These are phyloP conservation scores for Ailurus styani DNA, from an alignment of 2,113 vertebrate species.

Conservation along the genomic window DNA sequence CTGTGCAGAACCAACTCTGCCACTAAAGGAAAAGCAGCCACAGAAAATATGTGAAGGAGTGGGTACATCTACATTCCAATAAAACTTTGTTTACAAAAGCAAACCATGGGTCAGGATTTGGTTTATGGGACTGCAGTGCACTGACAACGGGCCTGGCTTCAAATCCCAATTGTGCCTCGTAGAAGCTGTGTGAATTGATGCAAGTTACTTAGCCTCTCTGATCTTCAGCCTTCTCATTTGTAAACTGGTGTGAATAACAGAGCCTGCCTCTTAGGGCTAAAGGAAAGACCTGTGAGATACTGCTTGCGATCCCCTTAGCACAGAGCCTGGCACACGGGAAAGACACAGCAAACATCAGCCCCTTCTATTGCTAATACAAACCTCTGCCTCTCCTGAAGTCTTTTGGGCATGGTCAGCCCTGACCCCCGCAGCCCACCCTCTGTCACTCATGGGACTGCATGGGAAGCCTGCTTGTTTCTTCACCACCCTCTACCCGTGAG, in stretches of 20 bases:
- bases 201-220: not conserved
- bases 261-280: not conserved
- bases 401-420: not conserved
- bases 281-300: not conserved
- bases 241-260: not conserved
- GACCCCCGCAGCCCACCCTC: not conserved
- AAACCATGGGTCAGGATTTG: not conserved
- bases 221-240: not conserved
- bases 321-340: not conserved
- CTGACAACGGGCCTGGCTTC: not conserved
- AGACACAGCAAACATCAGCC: not conserved
- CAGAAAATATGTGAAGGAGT: not conserved
- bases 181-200: not conserved
- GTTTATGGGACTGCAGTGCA: not conserved
- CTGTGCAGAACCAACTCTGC: not conserved
- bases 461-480: not conserved
- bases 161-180: not conserved
- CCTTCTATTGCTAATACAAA: not conserved
- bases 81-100: not conserved
- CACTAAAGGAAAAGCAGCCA: not conserved
- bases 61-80: not conserved
- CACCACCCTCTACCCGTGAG: not conserved
- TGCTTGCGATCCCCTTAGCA: not conserved
- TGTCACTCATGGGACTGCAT: fast-evolving
- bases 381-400: not conserved